Base-by-base conservation (phyloP, 1,140 invertebrate species). In the Apocrypta bakeri region DNA sequence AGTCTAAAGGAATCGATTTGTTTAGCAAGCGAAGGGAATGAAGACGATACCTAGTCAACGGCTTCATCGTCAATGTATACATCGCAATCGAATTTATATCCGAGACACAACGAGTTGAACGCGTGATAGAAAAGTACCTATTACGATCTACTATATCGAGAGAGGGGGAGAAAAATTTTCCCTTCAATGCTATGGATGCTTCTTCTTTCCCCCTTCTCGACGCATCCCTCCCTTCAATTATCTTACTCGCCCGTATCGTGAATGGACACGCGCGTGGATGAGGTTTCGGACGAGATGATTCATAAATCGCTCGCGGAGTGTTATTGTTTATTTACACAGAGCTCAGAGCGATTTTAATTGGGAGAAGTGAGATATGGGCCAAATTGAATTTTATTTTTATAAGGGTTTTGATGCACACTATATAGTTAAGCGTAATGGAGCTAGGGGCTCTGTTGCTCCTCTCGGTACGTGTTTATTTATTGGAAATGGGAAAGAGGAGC, bases 291-390 rank as follows among this genome's bases (percentile, higher is more conserved):
- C 21, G 48, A 21, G 68, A 31, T 71, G 68, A 71, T 71, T 71
- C 68, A 71, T 37, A 37, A 71, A 71, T 33, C 21, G 48, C 48
- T n/a, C 17, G 25, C 7, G 27, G 8, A 11, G 2, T 66, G 24
- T 66, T 66, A 66, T 66, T 66, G 64, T 66, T 66, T 66, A 66
- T 66, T 66, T 66, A 66, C 61, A 24, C 9, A 11, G 56, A 61
- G 56, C 14, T 61, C 14, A 14, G 29, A 66, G 64, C 3, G 8
- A 29, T 25, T 66, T 66, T 66, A 66, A 66, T 66, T 66, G 64
- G 29, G 48, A 48, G 42, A 56, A 21, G 17, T 7, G 33, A 37
- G 33, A 37, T 37, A 2, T 37, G 17, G 48, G 48, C 48, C 64
- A 29, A 11, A 25, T 24, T 66, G 24, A 25, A 29, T 66, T 66